phyloP scores from a whole-genome alignment of 1,140 invertebrate species.

The Dufourea novaeangliae region DNA sequence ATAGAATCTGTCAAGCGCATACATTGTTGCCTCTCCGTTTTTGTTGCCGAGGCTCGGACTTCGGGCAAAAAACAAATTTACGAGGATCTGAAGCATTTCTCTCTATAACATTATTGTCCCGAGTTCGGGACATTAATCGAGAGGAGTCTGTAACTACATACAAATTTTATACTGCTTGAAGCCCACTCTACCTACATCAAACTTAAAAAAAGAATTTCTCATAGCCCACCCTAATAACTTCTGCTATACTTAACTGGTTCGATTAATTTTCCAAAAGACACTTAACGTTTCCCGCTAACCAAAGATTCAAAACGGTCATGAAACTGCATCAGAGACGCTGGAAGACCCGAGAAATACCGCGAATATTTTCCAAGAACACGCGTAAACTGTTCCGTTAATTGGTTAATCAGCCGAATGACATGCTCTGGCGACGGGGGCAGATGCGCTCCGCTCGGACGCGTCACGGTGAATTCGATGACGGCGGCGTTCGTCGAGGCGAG shows the following conservation, averaged over 20 bases:
- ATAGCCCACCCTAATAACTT: no score
- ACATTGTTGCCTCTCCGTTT: no score
- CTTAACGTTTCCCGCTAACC: background rate
- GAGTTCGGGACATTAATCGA: no score
- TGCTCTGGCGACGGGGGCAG: background rate
- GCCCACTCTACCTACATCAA: no score
- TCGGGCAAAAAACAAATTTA: no score
- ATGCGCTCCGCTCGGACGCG: conserved; percentile 28
- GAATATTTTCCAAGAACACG: background rate
- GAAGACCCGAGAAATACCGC: background rate
- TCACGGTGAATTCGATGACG: conserved; percentile 2
- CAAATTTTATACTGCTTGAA: no score
- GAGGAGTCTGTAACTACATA: no score
- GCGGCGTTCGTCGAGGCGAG: background rate
- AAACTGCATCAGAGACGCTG: background rate
- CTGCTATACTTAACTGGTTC: background rate
- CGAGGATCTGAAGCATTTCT: no score
- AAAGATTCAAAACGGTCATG: background rate
- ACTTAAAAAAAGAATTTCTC: no score
- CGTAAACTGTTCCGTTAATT: conserved; percentile 1
- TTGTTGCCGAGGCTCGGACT: no score
- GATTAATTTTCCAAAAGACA: background rate
- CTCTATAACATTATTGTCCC: no score
- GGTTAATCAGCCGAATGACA: background rate
- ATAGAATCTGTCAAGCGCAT: no score